Conservation (phyloP, 2,888 invertebrate species). For the Sarcophaga subvicina region DNA sequence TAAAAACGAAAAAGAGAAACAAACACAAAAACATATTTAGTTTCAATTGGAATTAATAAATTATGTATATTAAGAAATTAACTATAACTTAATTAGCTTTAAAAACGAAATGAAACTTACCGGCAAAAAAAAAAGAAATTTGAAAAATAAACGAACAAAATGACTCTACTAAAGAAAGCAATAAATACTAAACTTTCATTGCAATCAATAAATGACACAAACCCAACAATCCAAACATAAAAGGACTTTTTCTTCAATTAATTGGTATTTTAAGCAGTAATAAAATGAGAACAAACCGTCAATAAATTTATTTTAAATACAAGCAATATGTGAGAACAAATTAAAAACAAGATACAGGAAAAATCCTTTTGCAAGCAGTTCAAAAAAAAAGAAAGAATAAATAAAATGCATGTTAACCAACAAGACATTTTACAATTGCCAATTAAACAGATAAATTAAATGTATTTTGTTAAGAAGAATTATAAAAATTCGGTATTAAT, state of each 20-base stretch:
- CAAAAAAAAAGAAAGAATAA: constrained; percentile 6
- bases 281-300: too few species aligned
- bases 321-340: constrained; percentile 3
- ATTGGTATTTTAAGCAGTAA: not conserved
- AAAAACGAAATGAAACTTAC: not conserved
- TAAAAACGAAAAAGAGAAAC: not conserved
- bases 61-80: constrained; percentile 16
- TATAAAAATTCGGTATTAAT: constrained; percentile 30
- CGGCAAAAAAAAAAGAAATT: too few species aligned
- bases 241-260: not conserved
- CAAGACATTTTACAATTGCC: constrained; percentile 21
- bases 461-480: constrained; percentile 10
- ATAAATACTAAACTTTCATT: constrained; percentile 43
- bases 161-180: constrained; percentile 30
- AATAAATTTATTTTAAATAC: not conserved
- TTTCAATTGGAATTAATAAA: constrained; percentile 31
- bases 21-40: constrained; percentile 9
- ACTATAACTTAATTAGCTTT: constrained; percentile 16
- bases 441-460: constrained; percentile 24
- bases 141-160: not conserved
- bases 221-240: not conserved
- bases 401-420: not conserved
- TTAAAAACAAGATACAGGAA: not conserved
- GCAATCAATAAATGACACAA: not conserved
- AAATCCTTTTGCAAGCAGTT: not conserved